phyloP scores from a whole-genome alignment of 2,888 invertebrate species.

The Malthinus seriepunctatus region DNA sequence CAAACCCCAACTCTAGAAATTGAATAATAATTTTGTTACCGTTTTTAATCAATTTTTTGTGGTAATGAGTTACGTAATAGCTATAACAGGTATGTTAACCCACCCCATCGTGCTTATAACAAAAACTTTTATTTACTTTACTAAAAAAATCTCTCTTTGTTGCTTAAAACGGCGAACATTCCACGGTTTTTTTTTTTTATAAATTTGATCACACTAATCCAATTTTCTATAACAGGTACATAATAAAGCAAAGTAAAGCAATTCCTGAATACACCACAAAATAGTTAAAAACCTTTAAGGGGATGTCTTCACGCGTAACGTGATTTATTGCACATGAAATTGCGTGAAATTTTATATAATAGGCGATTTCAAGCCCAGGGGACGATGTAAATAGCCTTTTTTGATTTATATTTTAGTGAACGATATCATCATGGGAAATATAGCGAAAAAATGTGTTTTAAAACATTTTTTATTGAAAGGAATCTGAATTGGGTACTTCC shows the following conservation, averaged over 20 bases:
- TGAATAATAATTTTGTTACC: no score
- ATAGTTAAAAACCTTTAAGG: slow-evolving; percentile 24
- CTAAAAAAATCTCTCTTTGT: no score
- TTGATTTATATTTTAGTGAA: slow-evolving; percentile 35
- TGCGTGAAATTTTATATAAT: slow-evolving; percentile 45
- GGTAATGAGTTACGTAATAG: no score
- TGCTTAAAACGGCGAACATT: neutral
- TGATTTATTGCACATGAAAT: slow-evolving; percentile 45
- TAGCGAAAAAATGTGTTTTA: slow-evolving; percentile 1
- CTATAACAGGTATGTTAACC: no score
- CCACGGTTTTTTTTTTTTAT: neutral
- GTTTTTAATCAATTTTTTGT: no score
- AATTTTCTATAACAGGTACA: slow-evolving; percentile 15
- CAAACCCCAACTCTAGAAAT: no score
- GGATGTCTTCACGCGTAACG: slow-evolving; percentile 36
- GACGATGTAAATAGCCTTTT: slow-evolving; percentile 36
- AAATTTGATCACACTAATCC: slow-evolving; percentile 13
- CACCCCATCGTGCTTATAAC: no score
- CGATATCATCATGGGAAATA: slow-evolving; percentile 21
- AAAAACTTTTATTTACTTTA: no score
- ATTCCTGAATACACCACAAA: slow-evolving; percentile 19
- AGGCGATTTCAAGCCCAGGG: slow-evolving; percentile 39
- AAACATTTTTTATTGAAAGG: no score
- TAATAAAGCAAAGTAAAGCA: slow-evolving; percentile 5
- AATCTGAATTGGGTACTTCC: neutral